Evolutionary conservation across 2,797 vertebrate species (phyloP).

Genomic region (Urosaurus nigricauda): DNA sequence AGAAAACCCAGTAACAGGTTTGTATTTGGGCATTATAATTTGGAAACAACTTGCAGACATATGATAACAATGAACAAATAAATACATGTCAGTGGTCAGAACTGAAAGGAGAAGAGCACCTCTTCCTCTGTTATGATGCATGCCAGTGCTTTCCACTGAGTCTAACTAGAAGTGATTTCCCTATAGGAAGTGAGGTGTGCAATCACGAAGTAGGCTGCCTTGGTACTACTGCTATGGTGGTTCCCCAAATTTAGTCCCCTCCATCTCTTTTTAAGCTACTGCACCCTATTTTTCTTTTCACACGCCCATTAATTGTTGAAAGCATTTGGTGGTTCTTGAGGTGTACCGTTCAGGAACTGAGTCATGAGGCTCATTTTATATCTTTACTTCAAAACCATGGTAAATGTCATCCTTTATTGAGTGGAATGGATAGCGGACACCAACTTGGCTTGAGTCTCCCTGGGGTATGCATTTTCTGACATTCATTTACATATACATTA

Average conservation of each 20-base stretch:
- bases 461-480: background rate
- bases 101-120: background rate
- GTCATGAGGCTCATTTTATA: background rate
- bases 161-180: background rate
- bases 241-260: background rate
- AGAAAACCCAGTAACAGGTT: no score
- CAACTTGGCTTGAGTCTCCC: background rate
- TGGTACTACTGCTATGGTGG: background rate
- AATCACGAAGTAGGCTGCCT: background rate
- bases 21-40: no score
- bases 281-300: background rate
- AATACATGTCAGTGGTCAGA: no score
- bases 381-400: background rate
- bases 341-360: background rate
- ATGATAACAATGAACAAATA: no score
- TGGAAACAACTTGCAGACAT: no score
- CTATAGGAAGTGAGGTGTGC: background rate
- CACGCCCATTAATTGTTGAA: background rate
- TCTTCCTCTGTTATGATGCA: background rate
- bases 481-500: background rate
- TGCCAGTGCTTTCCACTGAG: background rate
- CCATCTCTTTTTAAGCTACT: background rate
- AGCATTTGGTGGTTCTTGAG: background rate
- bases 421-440: conserved; percentile 4
- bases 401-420: background rate